Percentiles rank a stretch among this genome's conserved stretches.
Conservation (phyloP, 1,140 invertebrate genomes). For the Drosophila kanapiae region DNA sequence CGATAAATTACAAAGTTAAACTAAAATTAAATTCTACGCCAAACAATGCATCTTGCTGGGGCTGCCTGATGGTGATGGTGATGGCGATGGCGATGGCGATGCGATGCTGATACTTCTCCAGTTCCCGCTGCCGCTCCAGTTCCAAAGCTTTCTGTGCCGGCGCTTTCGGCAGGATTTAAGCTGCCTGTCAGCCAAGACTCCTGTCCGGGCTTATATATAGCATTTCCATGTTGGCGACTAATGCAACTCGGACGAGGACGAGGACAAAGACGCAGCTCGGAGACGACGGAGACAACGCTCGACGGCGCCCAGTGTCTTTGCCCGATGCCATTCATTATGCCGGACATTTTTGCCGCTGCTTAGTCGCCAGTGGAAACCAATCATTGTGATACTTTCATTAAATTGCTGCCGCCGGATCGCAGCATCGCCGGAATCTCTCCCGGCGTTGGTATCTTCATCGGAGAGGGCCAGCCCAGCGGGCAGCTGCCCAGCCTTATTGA, state of each 20-base stretch:
- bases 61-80: constrained; percentile 21
- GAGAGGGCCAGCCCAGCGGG: not conserved
- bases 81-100: constrained; percentile 21
- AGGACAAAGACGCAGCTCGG: constrained; percentile 54
- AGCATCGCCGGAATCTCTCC: not conserved
- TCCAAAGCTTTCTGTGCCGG: constrained; percentile 26
- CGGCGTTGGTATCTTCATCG: constrained; percentile 18
- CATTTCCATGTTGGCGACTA: constrained; percentile 83
- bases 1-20: constrained; percentile 84
- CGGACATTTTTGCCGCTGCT: constrained; percentile 79
- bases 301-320: constrained; percentile 75
- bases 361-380: constrained; percentile 80
- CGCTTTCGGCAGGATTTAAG: constrained; percentile 81
- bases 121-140: constrained; percentile 14
- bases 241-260: constrained; percentile 68
- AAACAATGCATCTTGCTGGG: constrained; percentile 79
- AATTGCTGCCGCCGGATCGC: constrained; percentile 45
- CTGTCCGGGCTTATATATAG: constrained; percentile 72
- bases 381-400: constrained; percentile 84
- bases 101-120: constrained; percentile 36
- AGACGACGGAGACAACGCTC: constrained; percentile 37
- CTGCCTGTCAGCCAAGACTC: constrained; percentile 76
- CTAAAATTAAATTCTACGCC: constrained; percentile 84
- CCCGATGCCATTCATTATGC: constrained; percentile 81
- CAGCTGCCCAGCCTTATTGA: constrained; percentile 50